Base-by-base conservation (phyloP, 2,797 vertebrate genomes). In the Tarsius wallacei region DNA sequence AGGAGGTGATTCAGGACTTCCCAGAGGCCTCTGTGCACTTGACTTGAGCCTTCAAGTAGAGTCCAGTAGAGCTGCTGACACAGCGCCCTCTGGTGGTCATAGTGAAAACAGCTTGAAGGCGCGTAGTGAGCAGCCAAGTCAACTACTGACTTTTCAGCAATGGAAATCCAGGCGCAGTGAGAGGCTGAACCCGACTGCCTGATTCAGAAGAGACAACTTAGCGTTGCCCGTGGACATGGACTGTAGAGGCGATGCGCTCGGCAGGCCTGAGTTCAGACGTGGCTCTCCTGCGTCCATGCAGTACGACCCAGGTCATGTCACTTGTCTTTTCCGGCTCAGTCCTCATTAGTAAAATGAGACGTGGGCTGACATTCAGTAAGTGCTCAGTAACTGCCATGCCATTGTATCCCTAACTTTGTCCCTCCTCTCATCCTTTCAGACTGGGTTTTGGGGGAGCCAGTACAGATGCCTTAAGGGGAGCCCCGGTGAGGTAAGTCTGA, bases 31-130 rank as follows among this genome's bases (percentile, higher is more conserved):
- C 28, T 33, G 93, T 92, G 10, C 8, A 7, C 13, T 22, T n/a
- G 12, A 59, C 47, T n/a, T 33, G 17, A 71, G 51, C 53, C 87
- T 7, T 51, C 12, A 11, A 51, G 1, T 8, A 21, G 1, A 2
- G 7, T 77, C 63, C 59, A 49, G 59, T 1, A 15, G 12, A 61
- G 36, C 19, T 53, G 13, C 1, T 22, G 61, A 26, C 3, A 93
- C 55, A 57, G 66, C 21, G 36, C 61, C 64, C 17, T 31, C 94
- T 93, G 19, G 87, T 92, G 94, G 21, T 66, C n/a, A 70, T 0
- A 94, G 28, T 71, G 17, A 97, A 87, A 95, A 87, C 36, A n/a
- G n/a, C 33, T 42, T 33, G 47, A 88, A 68, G 57, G 71, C 61
- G 12, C 51, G 82, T 10, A 26, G 14, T 14, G 51, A 49, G 36